Conservation (phyloP, 2,113 vertebrate genomes). For the Smithornis capensis region DNA sequence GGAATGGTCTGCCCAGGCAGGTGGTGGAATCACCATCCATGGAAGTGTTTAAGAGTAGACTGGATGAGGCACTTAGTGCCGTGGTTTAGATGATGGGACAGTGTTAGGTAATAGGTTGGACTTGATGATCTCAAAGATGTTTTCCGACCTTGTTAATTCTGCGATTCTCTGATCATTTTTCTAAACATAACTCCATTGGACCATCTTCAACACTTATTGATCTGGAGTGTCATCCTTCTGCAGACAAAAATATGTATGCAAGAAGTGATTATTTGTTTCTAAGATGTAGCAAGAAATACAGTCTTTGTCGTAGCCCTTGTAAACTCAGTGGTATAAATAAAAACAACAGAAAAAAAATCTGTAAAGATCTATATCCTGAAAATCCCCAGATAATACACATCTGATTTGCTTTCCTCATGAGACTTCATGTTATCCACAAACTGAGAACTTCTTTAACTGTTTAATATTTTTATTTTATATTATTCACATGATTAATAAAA, state of each 20-base stretch:
- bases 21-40: no score
- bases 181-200: not conserved
- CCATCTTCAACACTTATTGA: not conserved
- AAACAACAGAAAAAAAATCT: not conserved
- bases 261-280: not conserved
- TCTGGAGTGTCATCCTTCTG: not conserved
- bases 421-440: not conserved
- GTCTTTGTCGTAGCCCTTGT: not conserved
- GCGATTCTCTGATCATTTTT: no score
- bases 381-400: not conserved
- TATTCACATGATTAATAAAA: conserved; percentile 31
- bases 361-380: not conserved
- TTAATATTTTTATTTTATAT: conserved; percentile 37
- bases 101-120: no score
- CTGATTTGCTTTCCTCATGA: not conserved
- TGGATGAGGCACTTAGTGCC: no score
- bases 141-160: no score
- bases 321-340: not conserved
- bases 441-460: not conserved
- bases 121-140: no score
- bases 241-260: not conserved
- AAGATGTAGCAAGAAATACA: not conserved
- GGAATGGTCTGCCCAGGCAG: no score
- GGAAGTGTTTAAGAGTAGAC: no score
- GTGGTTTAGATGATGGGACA: no score